Evolutionary conservation across 1,140 invertebrate species (phyloP).

Genomic region (Habropoda laboriosa): DNA sequence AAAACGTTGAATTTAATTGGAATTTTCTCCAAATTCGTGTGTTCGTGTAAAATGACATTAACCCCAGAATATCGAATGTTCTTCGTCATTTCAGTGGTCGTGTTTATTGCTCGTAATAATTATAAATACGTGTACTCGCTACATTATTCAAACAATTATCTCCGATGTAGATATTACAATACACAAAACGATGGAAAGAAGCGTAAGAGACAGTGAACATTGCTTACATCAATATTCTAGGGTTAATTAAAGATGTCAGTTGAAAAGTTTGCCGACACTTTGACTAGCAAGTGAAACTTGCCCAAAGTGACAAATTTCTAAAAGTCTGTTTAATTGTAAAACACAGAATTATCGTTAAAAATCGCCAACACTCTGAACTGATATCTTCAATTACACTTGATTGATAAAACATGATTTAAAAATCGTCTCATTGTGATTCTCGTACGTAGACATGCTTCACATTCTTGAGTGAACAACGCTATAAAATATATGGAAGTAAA

Average conservation of each 20-base stretch:
- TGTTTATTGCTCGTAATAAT: conserved; percentile 40
- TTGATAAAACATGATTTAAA: background rate
- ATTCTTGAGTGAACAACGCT: conserved; percentile 35
- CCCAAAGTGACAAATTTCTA: too few species aligned
- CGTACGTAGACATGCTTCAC: conserved; percentile 20
- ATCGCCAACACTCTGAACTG: too few species aligned
- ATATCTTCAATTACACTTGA: conserved; percentile 9
- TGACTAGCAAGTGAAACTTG: too few species aligned
- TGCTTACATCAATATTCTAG: conserved; percentile 28
- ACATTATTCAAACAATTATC: conserved; percentile 27
- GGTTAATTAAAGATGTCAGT: conserved; percentile 35
- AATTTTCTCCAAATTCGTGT: too few species aligned
- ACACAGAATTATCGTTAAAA: too few species aligned
- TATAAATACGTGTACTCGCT: conserved; percentile 28
- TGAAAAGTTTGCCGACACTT: background rate
- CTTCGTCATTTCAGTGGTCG: background rate
- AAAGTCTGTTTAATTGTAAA: too few species aligned
- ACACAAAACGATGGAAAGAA: background rate
- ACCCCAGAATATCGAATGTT: conserved; percentile 15
- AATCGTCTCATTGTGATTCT: conserved; percentile 28
- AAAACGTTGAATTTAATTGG: background rate
- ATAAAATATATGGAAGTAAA: conserved; percentile 49
- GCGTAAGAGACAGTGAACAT: background rate
- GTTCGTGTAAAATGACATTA: conserved; percentile 11
- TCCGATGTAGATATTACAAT: background rate